These are phyloP conservation scores for Falco peregrinus DNA, from an alignment of 2,797 vertebrate genomes.

Conservation along the genomic window DNA sequence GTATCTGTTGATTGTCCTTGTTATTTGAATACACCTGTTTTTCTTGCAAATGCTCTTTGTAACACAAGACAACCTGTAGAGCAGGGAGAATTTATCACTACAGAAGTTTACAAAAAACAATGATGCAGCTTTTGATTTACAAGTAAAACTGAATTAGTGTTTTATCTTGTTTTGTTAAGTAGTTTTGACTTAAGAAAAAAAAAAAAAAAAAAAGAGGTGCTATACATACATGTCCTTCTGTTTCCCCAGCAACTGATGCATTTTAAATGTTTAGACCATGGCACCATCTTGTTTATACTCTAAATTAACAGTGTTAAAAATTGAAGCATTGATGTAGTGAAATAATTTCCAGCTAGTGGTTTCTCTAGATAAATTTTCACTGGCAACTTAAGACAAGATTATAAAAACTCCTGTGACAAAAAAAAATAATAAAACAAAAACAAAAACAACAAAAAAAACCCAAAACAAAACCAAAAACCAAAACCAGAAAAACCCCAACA, in stretches of 20 bases:
- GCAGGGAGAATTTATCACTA: not conserved
- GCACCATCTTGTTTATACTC: not conserved
- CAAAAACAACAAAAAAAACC: too few relatives aligned
- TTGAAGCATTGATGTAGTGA: not conserved
- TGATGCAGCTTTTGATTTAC: not conserved
- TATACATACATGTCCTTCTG: not conserved
- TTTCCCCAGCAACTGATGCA: not conserved
- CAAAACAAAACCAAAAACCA: too few relatives aligned
- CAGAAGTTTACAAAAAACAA: not conserved
- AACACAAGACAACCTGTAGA: not conserved
- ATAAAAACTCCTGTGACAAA: not conserved
- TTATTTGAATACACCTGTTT: not conserved
- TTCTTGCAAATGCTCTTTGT: not conserved
- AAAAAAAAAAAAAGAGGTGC: fast-evolving
- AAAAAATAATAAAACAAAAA: not conserved
- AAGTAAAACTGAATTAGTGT: not conserved
- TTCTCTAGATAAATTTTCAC: not conserved
- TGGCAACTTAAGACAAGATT: not conserved
- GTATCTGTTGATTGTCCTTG: not conserved
- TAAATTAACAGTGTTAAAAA: not conserved
- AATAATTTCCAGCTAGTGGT: not conserved
- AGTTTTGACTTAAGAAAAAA: not conserved
- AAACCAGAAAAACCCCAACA: not conserved
- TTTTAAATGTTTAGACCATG: not conserved
- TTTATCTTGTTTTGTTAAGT: not conserved